Percentiles rank a stretch among this genome's conserved stretches.
phyloP scores from a whole-genome alignment of 2,113 vertebrate genomes.

The Oreochromis tanganicae region DNA sequence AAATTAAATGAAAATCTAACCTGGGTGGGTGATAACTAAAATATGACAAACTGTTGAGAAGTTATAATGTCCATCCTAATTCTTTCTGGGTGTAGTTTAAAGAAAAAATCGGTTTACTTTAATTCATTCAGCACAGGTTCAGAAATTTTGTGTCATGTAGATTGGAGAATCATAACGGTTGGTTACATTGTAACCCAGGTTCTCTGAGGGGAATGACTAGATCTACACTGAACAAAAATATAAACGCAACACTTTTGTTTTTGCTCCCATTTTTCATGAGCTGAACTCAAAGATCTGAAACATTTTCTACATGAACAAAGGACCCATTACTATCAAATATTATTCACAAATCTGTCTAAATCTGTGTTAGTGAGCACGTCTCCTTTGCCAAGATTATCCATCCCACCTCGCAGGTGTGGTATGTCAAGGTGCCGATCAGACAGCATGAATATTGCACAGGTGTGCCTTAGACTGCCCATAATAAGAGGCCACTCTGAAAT shows the following conservation, averaged over 20 bases:
- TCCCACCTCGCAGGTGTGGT: too few relatives aligned
- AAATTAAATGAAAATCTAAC: background rate
- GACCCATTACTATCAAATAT: background rate
- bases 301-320: background rate
- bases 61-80: background rate
- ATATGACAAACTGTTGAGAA: background rate
- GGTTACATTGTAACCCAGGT: background rate
- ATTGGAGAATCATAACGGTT: background rate
- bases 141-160: background rate
- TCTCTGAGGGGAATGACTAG: background rate
- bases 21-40: background rate
- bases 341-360: background rate
- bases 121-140: background rate
- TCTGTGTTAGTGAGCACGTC: too few relatives aligned
- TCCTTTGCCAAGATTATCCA: too few relatives aligned
- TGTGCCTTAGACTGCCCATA: background rate
- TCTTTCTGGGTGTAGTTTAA: background rate
- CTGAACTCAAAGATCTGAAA: background rate
- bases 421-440: background rate
- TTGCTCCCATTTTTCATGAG: background rate
- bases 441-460: background rate
- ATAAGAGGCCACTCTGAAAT: background rate
- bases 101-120: background rate
- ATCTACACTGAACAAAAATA: background rate
- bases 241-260: background rate